A percentile compares a stretch with the other conserved stretches of the same genome.
Evolutionary conservation across 2,797 vertebrate species (phyloP).

Genomic region (Cottoperca gobio): DNA sequence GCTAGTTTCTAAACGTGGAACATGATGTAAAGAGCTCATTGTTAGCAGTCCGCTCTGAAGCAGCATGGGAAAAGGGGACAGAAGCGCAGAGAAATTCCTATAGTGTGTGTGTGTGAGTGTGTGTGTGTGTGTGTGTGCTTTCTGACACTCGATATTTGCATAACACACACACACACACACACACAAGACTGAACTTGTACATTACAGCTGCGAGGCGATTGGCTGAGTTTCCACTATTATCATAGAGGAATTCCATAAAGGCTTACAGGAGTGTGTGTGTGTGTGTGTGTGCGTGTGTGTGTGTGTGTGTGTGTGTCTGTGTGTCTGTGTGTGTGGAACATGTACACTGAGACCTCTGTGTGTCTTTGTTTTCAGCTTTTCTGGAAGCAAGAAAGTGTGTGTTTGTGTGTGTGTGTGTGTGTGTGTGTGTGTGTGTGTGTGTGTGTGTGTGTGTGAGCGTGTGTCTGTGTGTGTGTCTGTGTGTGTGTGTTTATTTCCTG

Average conservation of each 20-base stretch:
- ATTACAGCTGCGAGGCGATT: constrained; percentile 32
- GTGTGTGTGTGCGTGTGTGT: constrained; percentile 24
- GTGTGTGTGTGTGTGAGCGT: constrained; percentile 8
- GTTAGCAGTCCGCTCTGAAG: background rate
- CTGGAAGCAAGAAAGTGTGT: background rate
- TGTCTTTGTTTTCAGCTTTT: background rate
- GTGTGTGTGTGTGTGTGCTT: constrained; percentile 3
- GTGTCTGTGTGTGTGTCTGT: constrained; percentile 19
- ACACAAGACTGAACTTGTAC: constrained; percentile 58
- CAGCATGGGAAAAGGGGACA: constrained; percentile 46
- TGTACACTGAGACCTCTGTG: constrained; percentile 3
- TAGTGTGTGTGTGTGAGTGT: constrained; percentile 1
- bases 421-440: constrained; percentile 14
- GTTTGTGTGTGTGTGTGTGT: constrained; percentile 14
- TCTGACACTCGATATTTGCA: constrained; percentile 34
- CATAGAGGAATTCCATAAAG: constrained; percentile 64
- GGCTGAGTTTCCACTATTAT: constrained; percentile 62
- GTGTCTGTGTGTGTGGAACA: constrained; percentile 16
- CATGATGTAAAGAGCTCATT: constrained; percentile 4
- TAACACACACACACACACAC: constrained; percentile 32
- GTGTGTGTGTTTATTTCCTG: constrained; percentile 7
- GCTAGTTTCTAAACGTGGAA: constrained; percentile 3
- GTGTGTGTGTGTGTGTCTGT: constrained; percentile 6
- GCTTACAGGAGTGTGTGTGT: constrained; percentile 19
- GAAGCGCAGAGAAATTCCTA: constrained; percentile 34